Evolutionary conservation across 2,113 vertebrate genomes (phyloP), one percentile per base, ranked within the genome.

Genomic region (Calonectris borealis): DNA sequence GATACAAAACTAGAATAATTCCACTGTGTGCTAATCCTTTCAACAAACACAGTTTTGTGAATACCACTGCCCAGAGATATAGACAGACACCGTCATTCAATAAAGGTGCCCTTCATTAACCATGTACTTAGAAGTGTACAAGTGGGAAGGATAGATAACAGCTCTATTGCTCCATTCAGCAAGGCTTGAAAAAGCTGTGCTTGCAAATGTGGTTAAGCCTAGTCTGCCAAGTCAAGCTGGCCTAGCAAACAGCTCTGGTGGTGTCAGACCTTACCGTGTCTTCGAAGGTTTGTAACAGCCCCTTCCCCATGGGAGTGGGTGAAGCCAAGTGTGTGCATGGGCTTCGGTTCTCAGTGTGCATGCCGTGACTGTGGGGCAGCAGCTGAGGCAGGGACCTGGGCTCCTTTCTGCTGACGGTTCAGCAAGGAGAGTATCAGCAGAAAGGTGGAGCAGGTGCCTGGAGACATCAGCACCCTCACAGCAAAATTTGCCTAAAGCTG

Each of bases 301-400:
- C 20, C n/a, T 76, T 57, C 16, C 22, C 11, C 12, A 6, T 0
- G 4, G 55, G 26, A 22, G 7, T 26, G 61, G 24, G 10, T 32
- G 70, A 68, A 38, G 29, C 9, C 2, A 2, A 40, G 38, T 1
- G 3, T 13, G 34, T 60, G 52, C 0, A 0, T 6, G 7, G 13
- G 21, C 40, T 36, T 65, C 1, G 1, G n/a, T 25, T 93, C 22
- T 38, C 57, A 24, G 16, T 3, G 13, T 64, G 27, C 4, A 0
- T 11, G 14, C 16, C 52, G 4, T 11, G 48, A 27, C 42, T 32
- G 11, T 25, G 38, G n/a, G 61, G 42, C 42, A 76, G 27, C 34
- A 31, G 31, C n/a, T 29, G 42, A 64, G 9, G 5, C 26, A 46
- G 29, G 36, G 20, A 32, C 17, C 36, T 48, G 46, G 36, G 26